phyloP scores from a whole-genome alignment of 92 coral and sea anemone species.

The Plumapathes pennacea region DNA sequence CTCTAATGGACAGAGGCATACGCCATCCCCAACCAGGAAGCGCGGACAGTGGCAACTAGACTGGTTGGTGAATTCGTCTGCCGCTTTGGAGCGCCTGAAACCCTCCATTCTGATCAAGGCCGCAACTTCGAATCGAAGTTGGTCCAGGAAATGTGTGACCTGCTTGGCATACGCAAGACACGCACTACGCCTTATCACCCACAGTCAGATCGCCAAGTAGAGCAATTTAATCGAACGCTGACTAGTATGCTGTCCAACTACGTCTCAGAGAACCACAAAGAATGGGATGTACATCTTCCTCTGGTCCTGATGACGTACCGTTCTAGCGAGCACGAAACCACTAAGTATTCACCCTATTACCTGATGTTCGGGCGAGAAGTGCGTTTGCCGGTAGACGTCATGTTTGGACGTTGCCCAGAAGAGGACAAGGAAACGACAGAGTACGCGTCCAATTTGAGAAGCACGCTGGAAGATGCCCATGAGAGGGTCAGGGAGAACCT shows the following conservation, averaged over 20 bases:
- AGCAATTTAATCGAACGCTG: conserved; percentile 41
- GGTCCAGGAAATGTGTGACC: too few species aligned
- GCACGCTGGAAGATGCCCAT: conserved; percentile 10
- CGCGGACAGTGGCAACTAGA: too few species aligned
- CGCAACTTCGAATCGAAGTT: too few species aligned
- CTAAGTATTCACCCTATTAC: conserved; percentile 35
- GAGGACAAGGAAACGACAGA: conserved; percentile 12
- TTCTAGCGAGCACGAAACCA: conserved; percentile 26
- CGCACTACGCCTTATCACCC: too few species aligned
- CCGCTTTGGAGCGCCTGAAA: too few species aligned
- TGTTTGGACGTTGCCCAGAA: conserved; percentile 24
- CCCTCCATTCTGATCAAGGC: too few species aligned
- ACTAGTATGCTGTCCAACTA: conserved; percentile 39
- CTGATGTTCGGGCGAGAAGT: conserved; percentile 47
- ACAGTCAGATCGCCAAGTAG: conserved; percentile 34
- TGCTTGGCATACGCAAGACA: too few species aligned
- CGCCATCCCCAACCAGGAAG: too few species aligned
- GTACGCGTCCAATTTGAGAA: conserved; percentile 14
- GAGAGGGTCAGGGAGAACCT: conserved; percentile 39
- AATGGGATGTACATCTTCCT: conserved; percentile 47
- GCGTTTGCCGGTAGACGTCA: conserved; percentile 43
- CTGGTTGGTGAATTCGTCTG: too few species aligned
- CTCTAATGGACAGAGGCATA: too few species aligned
- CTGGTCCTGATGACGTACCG: conserved; percentile 39
- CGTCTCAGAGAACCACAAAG: conserved; percentile 1